Conservation (phyloP, 2,888 invertebrate genomes). For the Eristalinus sepulchralis region DNA sequence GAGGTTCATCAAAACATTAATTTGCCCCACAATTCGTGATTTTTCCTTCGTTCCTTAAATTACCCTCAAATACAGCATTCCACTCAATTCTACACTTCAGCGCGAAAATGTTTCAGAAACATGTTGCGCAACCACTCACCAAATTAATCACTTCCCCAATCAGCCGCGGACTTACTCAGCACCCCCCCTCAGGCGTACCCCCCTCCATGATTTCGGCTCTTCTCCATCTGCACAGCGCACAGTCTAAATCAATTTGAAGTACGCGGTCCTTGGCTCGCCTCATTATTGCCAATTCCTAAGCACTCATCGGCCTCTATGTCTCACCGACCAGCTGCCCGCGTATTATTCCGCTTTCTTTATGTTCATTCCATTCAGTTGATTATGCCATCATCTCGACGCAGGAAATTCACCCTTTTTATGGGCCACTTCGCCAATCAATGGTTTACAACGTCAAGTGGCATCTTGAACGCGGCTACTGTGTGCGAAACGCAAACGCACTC, state of each 20-base stretch:
- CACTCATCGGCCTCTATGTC: not conserved
- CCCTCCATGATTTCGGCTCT: not conserved
- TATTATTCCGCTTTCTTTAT: slow-evolving; percentile 26
- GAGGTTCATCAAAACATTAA: too few species aligned
- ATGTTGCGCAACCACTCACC: too few species aligned
- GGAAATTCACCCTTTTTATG: slow-evolving; percentile 62
- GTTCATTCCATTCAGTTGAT: slow-evolving; percentile 39
- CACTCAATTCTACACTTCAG: too few species aligned
- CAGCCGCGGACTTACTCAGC: not conserved
- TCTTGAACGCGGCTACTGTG: not conserved
- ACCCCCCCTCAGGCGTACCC: not conserved
- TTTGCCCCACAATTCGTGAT: too few species aligned
- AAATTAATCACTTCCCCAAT: too few species aligned
- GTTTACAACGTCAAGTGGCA: slow-evolving; percentile 19
- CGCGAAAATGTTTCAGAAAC: too few species aligned
- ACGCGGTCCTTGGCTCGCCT: not conserved
- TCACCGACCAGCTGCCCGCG: slow-evolving; percentile 2
- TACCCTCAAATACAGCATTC: too few species aligned
- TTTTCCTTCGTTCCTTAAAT: too few species aligned
- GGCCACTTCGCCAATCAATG: slow-evolving; percentile 26
- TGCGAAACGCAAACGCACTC: slow-evolving; percentile 14
- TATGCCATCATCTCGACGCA: slow-evolving; percentile 23
- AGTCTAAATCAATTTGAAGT: not conserved
- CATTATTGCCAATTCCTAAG: not conserved
- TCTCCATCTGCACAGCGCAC: not conserved